Conservation (phyloP, 2,113 vertebrate genomes). For the Ceyx cyanopectus region DNA sequence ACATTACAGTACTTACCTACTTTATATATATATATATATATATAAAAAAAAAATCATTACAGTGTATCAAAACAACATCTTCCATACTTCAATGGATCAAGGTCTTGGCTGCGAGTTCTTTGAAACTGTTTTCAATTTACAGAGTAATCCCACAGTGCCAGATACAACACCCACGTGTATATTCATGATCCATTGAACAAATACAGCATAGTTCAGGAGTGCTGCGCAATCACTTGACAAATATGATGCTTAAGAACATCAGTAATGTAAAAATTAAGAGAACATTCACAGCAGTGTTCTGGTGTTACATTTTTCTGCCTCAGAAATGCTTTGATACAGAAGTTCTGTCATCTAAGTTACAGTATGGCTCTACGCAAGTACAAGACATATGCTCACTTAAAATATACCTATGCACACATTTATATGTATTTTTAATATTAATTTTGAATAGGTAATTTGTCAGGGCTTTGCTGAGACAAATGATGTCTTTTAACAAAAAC, state of each 20-base stretch:
- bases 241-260: background rate
- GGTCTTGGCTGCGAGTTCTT: background rate
- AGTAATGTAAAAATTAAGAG: background rate
- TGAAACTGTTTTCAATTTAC: background rate
- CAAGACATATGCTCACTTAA: background rate
- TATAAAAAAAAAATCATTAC: too few relatives aligned
- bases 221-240: background rate
- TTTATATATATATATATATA: background rate
- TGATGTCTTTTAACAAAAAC: background rate
- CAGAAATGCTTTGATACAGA: background rate
- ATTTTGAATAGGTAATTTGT: background rate
- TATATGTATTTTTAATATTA: background rate
- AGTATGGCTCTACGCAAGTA: background rate
- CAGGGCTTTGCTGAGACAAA: background rate
- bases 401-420: background rate
- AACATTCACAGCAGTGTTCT: background rate
- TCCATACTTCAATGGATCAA: background rate
- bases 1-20: rapidly evolving
- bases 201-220: background rate
- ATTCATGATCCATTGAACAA: background rate
- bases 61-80: background rate
- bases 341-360: background rate
- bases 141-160: background rate
- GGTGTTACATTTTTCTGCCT: background rate
- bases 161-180: background rate